A percentile compares a stretch with the other conserved stretches of the same genome.
Conservation (phyloP, 2,113 vertebrate genomes). For the Ciconia boyciana region DNA sequence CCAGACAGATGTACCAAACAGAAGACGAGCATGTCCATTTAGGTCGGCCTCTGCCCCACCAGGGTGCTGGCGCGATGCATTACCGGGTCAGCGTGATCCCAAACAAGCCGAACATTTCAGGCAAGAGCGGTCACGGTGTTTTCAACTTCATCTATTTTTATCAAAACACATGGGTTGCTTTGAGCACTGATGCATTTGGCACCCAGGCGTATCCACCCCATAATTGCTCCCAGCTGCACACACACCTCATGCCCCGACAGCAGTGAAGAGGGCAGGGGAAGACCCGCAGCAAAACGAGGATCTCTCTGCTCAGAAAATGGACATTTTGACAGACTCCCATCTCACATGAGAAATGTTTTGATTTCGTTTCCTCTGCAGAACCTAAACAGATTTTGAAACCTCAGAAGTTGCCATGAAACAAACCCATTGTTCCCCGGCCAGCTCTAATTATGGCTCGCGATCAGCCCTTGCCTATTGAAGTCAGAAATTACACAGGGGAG, state of each 20-base stretch:
- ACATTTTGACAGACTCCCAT: neutral
- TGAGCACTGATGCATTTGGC: neutral
- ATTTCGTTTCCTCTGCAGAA: constrained; percentile 35
- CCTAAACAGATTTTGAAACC: constrained; percentile 54
- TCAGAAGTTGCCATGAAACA: constrained; percentile 42
- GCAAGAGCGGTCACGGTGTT: fast-evolving
- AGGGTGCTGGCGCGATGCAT: fast-evolving
- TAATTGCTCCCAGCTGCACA: neutral
- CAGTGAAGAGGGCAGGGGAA: neutral
- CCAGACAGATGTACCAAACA: neutral
- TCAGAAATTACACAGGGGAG: constrained; percentile 3
- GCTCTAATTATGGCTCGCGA: neutral
- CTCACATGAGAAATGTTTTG: constrained; percentile 16
- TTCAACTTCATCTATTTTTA: neutral
- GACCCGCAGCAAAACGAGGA: fast-evolving
- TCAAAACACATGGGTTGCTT: neutral
- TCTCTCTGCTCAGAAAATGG: neutral
- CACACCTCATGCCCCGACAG: fast-evolving
- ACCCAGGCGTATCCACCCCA: fast-evolving
- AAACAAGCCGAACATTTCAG: neutral
- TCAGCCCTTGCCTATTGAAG: constrained; percentile 4
- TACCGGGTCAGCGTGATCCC: neutral
- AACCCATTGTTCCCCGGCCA: neutral
- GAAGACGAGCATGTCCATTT: neutral
- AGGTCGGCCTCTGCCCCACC: fast-evolving